Evolutionary conservation across 2,113 vertebrate genomes (phyloP).

Genomic region (Mus pahari): DNA sequence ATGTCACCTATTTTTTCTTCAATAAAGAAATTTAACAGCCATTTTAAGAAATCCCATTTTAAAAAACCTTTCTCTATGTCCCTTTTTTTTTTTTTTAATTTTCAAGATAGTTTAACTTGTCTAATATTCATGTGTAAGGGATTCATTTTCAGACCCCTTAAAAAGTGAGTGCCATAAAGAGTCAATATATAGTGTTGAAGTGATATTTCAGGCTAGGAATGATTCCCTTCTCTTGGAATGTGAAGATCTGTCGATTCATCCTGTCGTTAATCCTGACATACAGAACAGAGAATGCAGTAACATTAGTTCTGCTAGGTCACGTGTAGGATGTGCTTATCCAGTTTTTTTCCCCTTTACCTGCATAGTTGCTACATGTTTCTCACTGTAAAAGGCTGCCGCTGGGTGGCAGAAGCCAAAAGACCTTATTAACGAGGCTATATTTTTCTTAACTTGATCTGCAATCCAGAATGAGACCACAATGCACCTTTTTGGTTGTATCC

Average conservation of each 20-base stretch:
- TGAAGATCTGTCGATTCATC: slow-evolving; percentile 80
- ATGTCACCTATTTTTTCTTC: slow-evolving; percentile 84
- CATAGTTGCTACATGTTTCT: slow-evolving; percentile 83
- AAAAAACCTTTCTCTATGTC: slow-evolving; percentile 80
- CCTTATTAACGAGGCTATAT: slow-evolving; percentile 82
- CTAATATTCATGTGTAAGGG: slow-evolving; percentile 78
- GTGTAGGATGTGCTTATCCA: slow-evolving; percentile 65
- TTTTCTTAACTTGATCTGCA: slow-evolving; percentile 83
- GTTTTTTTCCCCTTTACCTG: slow-evolving; percentile 42
- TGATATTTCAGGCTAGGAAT: slow-evolving; percentile 73
- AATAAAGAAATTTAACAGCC: slow-evolving; percentile 83
- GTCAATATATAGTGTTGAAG: slow-evolving; percentile 77
- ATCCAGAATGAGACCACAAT: slow-evolving; percentile 82
- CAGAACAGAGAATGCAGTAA: slow-evolving; percentile 69
- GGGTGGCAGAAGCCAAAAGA: slow-evolving; percentile 81
- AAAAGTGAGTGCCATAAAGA: slow-evolving; percentile 83
- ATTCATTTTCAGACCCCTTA: slow-evolving; percentile 79
- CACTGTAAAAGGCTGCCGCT: slow-evolving; percentile 77
- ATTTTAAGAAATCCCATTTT: slow-evolving; percentile 78
- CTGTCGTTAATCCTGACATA: slow-evolving; percentile 69
- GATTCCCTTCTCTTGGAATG: slow-evolving; percentile 79
- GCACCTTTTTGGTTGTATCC: slow-evolving; percentile 83
- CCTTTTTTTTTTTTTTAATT: slow-evolving; percentile 66
- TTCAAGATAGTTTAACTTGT: slow-evolving; percentile 79
- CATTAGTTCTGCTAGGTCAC: slow-evolving; percentile 36